Base-by-base conservation (phyloP, 2,888 invertebrate species). In the Diarsia rubi region DNA sequence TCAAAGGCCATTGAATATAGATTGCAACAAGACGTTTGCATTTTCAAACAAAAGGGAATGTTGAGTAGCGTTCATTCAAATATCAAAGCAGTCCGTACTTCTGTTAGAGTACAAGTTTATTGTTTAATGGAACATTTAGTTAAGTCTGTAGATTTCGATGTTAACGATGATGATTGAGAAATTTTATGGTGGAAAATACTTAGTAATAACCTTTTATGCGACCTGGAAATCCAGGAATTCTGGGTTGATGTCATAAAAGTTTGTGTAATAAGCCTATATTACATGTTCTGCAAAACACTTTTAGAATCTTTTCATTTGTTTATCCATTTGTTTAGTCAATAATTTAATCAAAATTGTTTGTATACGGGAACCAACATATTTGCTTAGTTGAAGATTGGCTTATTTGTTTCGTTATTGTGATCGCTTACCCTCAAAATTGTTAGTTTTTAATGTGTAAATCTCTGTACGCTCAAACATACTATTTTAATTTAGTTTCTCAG, bases 31-130 rank as follows among this genome's bases (percentile, higher is more conserved):
- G 84, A 84, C 84, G 84, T 80, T 88, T 85, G 86, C 84, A 79
- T 86, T 86, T 83, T 73, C 83, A 86, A 87, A 87, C 86, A 83
- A 86, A 87, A 82, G 80, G 67, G 80, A 85, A 85, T 84, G 73
- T 78, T 82, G 77, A 83, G 69, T 83, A 86, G 84, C 82, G 62
- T 82, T 83, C 81, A 84, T 82, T 83, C 74, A 75, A 79, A 87
- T 87, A 84, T 87, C 86, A 90, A 90, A 90, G 86, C 84, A 86
- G 88, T 88, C 92, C 91, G 89, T 92, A 91, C 90, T 91, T 88
- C 87, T 88, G 86, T 73, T 75, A 83, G 82, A 81, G 73, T 65
- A 69, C 63, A 57, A 66, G 60, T 78, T 69, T 76, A 82, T 79
- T 60, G 72, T 84, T 45, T 72, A 78, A 82, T 82, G n/a, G 54